Conservation (phyloP, 2,888 invertebrate genomes). For the Xanthorhoe designata region DNA sequence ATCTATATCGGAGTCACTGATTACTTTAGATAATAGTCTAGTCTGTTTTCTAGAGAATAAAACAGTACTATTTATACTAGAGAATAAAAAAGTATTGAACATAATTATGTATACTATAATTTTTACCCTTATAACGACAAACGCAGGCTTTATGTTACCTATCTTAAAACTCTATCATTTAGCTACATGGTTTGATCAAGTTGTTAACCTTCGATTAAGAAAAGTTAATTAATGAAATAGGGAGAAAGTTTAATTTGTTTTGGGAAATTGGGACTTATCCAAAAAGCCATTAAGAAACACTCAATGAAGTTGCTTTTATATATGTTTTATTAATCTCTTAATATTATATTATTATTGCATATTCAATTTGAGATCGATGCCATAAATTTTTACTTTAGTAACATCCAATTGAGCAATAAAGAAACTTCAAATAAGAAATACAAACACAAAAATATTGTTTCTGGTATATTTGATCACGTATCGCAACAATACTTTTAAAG, state of each 20-base stretch:
- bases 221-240: constrained; percentile 57
- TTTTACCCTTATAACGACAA: no score
- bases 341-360: not conserved
- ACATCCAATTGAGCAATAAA: no score
- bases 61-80: no score
- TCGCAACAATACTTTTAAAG: constrained; percentile 64
- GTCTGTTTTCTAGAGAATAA: no score
- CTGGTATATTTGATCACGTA: constrained; percentile 55
- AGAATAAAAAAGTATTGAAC: no score
- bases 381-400: no score
- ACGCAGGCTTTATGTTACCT: no score
- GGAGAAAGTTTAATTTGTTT: constrained; percentile 56
- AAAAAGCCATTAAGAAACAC: constrained; percentile 44
- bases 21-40: no score
- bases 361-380: no score
- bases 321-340: not conserved
- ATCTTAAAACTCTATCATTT: no score
- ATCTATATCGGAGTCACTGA: no score
- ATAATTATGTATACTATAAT: no score
- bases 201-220: constrained; percentile 33
- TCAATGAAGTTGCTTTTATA: constrained; percentile 12
- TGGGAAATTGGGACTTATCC: constrained; percentile 50
- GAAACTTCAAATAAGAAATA: constrained; percentile 8
- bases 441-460: constrained; percentile 37
- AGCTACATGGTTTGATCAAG: constrained; percentile 10